phyloP scores from a whole-genome alignment of 1,140 invertebrate species.

The Drosophila dunni region DNA sequence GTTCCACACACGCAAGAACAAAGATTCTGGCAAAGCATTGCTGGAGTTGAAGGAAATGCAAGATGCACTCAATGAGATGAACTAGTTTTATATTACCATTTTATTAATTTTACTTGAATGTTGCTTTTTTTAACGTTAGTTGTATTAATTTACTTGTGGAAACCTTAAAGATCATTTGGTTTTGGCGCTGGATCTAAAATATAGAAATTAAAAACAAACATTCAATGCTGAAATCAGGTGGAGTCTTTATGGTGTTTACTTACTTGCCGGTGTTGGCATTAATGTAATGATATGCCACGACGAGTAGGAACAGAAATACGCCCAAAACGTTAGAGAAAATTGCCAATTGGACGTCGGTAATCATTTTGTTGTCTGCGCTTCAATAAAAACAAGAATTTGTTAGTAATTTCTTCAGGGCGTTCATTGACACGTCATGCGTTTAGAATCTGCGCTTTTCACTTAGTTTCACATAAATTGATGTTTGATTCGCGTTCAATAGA shows the following conservation, averaged over 20 bases:
- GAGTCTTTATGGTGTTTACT: slow-evolving; percentile 22
- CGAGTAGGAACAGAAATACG: slow-evolving; percentile 95
- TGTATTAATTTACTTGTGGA: slow-evolving; percentile 50
- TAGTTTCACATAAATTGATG: not conserved
- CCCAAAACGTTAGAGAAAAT: slow-evolving; percentile 98
- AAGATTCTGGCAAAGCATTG: slow-evolving; percentile 28
- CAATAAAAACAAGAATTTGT: slow-evolving; percentile 9
- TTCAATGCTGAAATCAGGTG: slow-evolving; percentile 20
- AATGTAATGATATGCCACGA: slow-evolving; percentile 99
- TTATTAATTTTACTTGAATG: slow-evolving; percentile 60
- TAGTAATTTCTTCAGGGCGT: not conserved
- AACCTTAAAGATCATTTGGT: slow-evolving; percentile 66
- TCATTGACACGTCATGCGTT: slow-evolving; percentile 49
- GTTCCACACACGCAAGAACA: slow-evolving; percentile 41
- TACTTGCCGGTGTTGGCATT: slow-evolving; percentile 89
- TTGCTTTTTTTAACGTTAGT: slow-evolving; percentile 49
- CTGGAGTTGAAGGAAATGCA: slow-evolving; percentile 55
- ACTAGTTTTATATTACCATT: slow-evolving; percentile 59
- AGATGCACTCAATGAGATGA: slow-evolving; percentile 61
- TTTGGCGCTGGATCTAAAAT: slow-evolving; percentile 66
- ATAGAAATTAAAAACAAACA: slow-evolving; percentile 32
- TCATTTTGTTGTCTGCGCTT: slow-evolving; percentile 88
- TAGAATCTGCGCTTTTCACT: not conserved
- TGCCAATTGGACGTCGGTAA: slow-evolving; percentile 97
- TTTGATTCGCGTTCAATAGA: not conserved